phyloP scores from a whole-genome alignment of 2,113 vertebrate species.

The Mustela nigripes region DNA sequence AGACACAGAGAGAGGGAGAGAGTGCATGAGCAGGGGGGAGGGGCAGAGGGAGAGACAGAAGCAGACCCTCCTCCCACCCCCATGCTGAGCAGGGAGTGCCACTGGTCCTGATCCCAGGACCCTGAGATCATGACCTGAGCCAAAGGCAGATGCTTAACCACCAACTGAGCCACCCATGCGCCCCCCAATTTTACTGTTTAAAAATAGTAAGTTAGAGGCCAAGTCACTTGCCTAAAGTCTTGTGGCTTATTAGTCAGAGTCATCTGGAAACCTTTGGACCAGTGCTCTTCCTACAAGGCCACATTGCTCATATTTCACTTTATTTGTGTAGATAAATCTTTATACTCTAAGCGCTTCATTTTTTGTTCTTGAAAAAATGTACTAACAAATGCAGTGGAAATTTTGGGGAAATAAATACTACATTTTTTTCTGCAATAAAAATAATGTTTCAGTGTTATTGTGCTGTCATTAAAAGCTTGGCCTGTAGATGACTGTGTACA shows the following conservation, averaged over 20 bases:
- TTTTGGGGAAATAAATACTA: constrained; percentile 37
- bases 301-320: constrained; percentile 50
- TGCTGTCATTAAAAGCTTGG: constrained; percentile 17
- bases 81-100: neutral
- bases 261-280: neutral
- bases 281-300: neutral
- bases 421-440: constrained; percentile 24
- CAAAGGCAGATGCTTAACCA: neutral
- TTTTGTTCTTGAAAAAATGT: constrained; percentile 16
- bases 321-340: constrained; percentile 38
- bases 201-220: constrained; percentile 3
- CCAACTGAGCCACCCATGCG: neutral
- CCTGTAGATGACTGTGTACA: neutral
- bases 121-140: neutral
- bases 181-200: constrained; percentile 42
- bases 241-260: constrained; percentile 16
- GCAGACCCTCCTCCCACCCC: neutral
- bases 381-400: neutral
- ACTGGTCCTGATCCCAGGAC: neutral
- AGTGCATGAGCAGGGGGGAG: neutral
- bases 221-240: neutral
- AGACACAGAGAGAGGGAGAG: neutral
- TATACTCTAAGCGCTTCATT: neutral
- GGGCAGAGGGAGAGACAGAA: neutral
- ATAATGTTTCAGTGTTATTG: neutral